Evolutionary conservation across 2,888 invertebrate genomes (phyloP), one percentile per base, ranked within the genome.

Genomic region (Pristionchus fissidentatus): DNA sequence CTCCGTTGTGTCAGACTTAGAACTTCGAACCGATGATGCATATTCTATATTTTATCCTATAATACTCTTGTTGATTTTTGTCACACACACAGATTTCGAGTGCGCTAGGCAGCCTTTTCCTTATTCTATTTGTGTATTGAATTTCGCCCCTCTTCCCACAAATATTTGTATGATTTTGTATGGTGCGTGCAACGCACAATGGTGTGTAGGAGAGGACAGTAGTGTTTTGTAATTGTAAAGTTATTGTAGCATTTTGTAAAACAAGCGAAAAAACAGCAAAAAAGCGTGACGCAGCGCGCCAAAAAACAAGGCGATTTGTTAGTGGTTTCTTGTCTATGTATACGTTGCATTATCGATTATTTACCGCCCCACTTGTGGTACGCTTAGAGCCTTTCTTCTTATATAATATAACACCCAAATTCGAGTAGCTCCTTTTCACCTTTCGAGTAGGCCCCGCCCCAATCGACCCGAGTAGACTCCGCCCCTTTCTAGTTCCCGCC

Each of bases 331-430:
- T 60, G 13, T 70, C 70, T 70, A 38, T 70, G 43, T 70, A 70
- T 70, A 70, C 38, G 70, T 70, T 41, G 70, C 41, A 70, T 70
- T 41, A 38, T 43, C 22, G 22, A 15, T 55, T 22, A 15, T n/a
- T 55, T 55, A 15, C n/a, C n/a, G 8, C 19, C 70, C 70, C n/a
- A n/a, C n/a, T n/a, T 70, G 70, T 70, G 41, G 70, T 70, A 70
- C 70, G 70, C 70, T 70, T 70, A 70, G 70, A 70, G 70, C 22
- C 70, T 70, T 70, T 70, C 70, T 70, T 43, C 29, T 70, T 70
- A 70, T n/a, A n/a, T 70, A 70, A 70, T 70, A 70, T 70, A 41
- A 41, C 38, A 70, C 38, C n/a, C 43, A 19, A 66, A 41, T 70
- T 70, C 70, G 70, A 70, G 70, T 70, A 70, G 70, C 41, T 26